Percentiles rank a stretch among this genome's conserved stretches.
These are phyloP conservation scores for Pollimyrus isidori DNA, from an alignment of 2,113 vertebrate species.

Conservation along the genomic window DNA sequence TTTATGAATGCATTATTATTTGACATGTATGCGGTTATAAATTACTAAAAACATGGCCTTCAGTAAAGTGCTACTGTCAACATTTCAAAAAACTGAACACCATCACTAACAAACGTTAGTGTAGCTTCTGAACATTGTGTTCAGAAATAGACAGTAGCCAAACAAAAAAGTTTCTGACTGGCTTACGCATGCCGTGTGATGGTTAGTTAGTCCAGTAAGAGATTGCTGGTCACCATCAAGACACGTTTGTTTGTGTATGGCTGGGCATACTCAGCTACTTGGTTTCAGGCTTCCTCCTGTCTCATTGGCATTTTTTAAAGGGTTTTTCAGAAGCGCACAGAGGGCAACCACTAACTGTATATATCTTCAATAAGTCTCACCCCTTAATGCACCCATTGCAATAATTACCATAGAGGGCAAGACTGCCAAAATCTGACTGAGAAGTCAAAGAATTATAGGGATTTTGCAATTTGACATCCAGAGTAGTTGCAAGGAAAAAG, in stretches of 20 bases:
- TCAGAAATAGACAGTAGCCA: not conserved
- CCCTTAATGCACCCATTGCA: not conserved
- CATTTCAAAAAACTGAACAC: too few species aligned
- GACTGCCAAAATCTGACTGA: not conserved
- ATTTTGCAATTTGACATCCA: not conserved
- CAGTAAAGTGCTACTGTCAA: too few species aligned
- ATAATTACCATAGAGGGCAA: not conserved
- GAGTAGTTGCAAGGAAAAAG: not conserved
- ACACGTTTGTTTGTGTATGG: not conserved
- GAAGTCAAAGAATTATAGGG: not conserved
- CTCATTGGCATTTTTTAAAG: not conserved
- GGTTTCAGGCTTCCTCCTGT: not conserved
- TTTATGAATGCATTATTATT: too few species aligned
- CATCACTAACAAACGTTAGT: too few species aligned
- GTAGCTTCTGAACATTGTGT: too few species aligned
- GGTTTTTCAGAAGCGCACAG: not conserved
- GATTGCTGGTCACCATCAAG: not conserved
- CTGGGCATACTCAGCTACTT: not conserved
- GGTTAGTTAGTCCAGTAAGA: not conserved
- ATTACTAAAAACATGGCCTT: too few species aligned
- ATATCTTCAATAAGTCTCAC: not conserved
- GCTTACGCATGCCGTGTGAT: not conserved
- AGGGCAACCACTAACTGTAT: not conserved
- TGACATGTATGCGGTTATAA: too few species aligned
- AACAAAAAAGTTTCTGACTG: not conserved